Conservation (phyloP, 1,140 invertebrate species). For the Armadillidium nasatum region DNA sequence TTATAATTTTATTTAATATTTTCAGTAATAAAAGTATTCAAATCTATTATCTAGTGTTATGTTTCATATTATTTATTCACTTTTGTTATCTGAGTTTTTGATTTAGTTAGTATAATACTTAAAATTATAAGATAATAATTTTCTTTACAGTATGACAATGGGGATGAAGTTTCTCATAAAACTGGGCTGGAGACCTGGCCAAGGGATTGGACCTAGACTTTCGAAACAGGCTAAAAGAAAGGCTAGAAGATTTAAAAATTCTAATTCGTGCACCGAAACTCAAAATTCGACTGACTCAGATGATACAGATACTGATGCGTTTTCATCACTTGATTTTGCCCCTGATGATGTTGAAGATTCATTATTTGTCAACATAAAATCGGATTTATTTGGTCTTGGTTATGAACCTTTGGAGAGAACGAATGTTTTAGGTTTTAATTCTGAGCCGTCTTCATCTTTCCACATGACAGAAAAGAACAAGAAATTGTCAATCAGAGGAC, state of each 20-base stretch:
- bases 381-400: constrained; percentile 76
- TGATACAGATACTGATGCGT: not conserved
- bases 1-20: not conserved
- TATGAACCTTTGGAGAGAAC: constrained; percentile 75
- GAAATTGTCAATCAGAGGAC: constrained; percentile 74
- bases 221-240: constrained; percentile 59
- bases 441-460: constrained; percentile 52
- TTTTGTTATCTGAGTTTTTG: too few relatives aligned
- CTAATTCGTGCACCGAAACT: not conserved
- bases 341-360: constrained; percentile 68
- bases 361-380: constrained; percentile 62
- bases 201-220: constrained; percentile 76
- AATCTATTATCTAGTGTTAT: too few relatives aligned
- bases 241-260: constrained; percentile 1
- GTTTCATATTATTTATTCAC: too few relatives aligned
- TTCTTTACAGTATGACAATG: constrained; percentile 67
- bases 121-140: not conserved
- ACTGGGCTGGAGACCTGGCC: constrained; percentile 86
- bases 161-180: constrained; percentile 76
- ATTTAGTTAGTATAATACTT: not conserved
- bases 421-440: constrained; percentile 53
- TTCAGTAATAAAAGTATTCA: too few relatives aligned
- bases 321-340: not conserved
- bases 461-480: constrained; percentile 58
- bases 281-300: not conserved